A percentile compares a stretch with the other conserved stretches of the same genome.
Conservation (phyloP, 2,888 invertebrate genomes). For the Rhogogaster chlorosoma region DNA sequence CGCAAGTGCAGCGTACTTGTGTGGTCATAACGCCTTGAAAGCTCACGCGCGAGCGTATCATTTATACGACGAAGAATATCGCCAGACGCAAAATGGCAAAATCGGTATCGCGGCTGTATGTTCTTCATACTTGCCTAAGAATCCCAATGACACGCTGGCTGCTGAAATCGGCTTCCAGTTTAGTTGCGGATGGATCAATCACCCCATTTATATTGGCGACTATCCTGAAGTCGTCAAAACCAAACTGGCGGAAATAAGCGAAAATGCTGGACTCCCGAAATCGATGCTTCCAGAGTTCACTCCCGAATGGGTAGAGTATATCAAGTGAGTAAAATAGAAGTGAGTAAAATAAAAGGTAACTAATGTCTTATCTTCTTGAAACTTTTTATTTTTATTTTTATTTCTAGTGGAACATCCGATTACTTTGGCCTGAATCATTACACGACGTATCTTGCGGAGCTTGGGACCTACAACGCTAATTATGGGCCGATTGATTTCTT, state of each 20-base stretch:
- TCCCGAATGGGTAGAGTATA: constrained; percentile 59
- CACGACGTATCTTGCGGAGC: not conserved
- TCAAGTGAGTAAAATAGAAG: constrained; percentile 69
- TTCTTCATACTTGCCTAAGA: constrained; percentile 58
- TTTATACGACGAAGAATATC: constrained; percentile 82
- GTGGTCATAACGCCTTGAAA: constrained; percentile 86
- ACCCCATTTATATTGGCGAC: constrained; percentile 79
- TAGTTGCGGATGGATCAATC: constrained; percentile 77
- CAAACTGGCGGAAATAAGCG: constrained; percentile 76
- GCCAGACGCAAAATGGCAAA: constrained; percentile 80
- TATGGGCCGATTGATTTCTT: constrained; percentile 47
- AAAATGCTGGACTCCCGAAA: constrained; percentile 72
- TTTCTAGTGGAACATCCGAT: constrained; percentile 32
- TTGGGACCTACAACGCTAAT: not conserved
- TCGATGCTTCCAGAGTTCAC: constrained; percentile 73
- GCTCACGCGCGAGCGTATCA: constrained; percentile 87
- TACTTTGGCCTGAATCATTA: constrained; percentile 32
- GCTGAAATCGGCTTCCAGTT: constrained; percentile 69
- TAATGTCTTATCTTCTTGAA: not conserved
- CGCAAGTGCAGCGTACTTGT: constrained; percentile 81
- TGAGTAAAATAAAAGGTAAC: not conserved
- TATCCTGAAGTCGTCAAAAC: constrained; percentile 79
- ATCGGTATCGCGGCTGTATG: constrained; percentile 62
- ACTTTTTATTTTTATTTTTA: not conserved
- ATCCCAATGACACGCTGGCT: constrained; percentile 55